phyloP scores from a whole-genome alignment of 2,113 vertebrate species.

The Corythornis cristatus region DNA sequence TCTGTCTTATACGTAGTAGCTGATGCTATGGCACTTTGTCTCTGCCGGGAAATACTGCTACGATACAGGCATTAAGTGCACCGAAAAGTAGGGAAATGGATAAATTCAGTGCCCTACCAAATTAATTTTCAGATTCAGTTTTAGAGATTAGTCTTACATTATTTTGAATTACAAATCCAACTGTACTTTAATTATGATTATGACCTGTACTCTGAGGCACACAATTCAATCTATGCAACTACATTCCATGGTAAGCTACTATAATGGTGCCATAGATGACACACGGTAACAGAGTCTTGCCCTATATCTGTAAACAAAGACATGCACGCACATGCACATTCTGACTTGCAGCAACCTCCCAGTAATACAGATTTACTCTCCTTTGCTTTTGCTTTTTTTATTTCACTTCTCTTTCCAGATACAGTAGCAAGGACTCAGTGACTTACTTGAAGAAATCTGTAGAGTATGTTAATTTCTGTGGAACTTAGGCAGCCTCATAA shows the following conservation, averaged over 20 bases:
- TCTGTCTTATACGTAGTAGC: background rate
- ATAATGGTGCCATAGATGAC: background rate
- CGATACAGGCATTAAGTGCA: background rate
- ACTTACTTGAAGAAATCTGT: conserved; percentile 73
- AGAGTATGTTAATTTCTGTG: conserved; percentile 82
- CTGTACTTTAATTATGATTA: conserved; percentile 16
- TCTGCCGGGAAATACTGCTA: background rate
- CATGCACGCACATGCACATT: conserved; percentile 4
- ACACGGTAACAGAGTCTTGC: background rate
- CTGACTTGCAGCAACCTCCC: conserved; percentile 12
- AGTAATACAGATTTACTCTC: conserved; percentile 29
- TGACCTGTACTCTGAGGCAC: background rate
- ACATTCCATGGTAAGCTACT: background rate
- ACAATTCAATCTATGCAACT: background rate
- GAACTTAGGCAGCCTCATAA: conserved; percentile 79
- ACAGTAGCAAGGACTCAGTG: conserved; percentile 10
- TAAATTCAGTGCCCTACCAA: background rate
- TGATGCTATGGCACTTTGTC: background rate
- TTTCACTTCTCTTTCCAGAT: background rate
- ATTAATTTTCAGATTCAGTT: background rate
- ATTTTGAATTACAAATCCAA: conserved; percentile 56
- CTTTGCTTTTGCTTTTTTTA: background rate
- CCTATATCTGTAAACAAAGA: background rate
- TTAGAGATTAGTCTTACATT: conserved; percentile 42
- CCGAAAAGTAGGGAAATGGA: background rate